Conservation (phyloP, 2,888 invertebrate genomes). For the Sarcophaga caerulescens region DNA sequence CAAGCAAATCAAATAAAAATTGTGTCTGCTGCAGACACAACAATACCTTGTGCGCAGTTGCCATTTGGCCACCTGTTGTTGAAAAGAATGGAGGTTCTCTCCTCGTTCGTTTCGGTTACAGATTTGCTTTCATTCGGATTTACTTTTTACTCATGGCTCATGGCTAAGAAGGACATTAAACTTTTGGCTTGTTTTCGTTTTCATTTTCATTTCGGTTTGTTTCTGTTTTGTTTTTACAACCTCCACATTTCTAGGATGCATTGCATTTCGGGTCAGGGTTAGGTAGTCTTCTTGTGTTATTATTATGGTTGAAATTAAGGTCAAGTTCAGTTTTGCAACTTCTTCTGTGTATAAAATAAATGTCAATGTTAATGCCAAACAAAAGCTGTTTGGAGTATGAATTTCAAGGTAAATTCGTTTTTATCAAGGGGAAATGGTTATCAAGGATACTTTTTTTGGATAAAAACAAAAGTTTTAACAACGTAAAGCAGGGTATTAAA, state of each 20-base stretch:
- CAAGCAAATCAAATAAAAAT: conserved; percentile 53
- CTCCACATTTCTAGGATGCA: conserved; percentile 27
- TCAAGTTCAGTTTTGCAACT: conserved; percentile 48
- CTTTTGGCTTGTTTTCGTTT: conserved; percentile 55
- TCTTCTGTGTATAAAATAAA: neutral
- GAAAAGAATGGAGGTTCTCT: conserved; percentile 50
- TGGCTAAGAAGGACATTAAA: conserved; percentile 71
- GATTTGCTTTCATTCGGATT: neutral
- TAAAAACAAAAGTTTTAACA: too few species aligned
- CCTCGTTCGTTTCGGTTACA: conserved; percentile 17
- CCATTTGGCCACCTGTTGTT: conserved; percentile 67
- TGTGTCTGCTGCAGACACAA: neutral
- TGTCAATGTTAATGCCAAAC: conserved; percentile 30
- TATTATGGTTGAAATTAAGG: neutral
- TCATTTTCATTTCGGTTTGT: neutral
- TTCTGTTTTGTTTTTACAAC: neutral
- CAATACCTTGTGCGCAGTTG: conserved; percentile 52
- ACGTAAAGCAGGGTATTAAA: too few species aligned
- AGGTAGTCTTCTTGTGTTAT: neutral
- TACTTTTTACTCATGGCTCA: conserved; percentile 8
- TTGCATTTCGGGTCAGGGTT: conserved; percentile 70
- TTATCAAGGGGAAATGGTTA: too few species aligned
- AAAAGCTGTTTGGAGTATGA: neutral
- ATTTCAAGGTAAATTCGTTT: too few species aligned
- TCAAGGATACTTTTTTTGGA: too few species aligned